Evolutionary conservation across 2,888 invertebrate genomes (phyloP), one percentile per base, ranked within the genome.

Genomic region (Smittia aterrima): DNA sequence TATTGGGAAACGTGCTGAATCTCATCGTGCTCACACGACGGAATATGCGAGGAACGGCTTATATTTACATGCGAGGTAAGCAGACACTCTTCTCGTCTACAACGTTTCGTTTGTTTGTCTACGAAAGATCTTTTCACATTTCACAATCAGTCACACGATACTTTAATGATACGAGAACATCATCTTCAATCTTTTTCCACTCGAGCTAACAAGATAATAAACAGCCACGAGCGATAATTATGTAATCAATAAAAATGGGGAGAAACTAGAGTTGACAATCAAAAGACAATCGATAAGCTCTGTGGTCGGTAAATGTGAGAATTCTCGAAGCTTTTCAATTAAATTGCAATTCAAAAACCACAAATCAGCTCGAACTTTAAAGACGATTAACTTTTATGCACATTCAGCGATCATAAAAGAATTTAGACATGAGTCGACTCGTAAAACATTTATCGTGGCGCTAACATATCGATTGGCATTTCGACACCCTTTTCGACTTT

Each of bases 1-100:
- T 93, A 78, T 84, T 91, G 74, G 92, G 92, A 58, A 92, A 93
- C 81, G 85, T 91, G 53, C 86, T 93, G 77, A 93, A 92, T 82
- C 84, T 93, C 77, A 85, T 92, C 77, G 92, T 93, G 20, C 85
- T 93, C 76, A 91, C 91, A 53, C 85, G 91, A 75, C 87, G 89
- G 76, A 90, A 91, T 78, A 89, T 92, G 87, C 87, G 90, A 77
- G 91, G 91, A 54, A 90, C 90, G 0, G 92, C 92, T 53, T 92
- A 92, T 81, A 88, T 91, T 80, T 92, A 91, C 82, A 90, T 90
- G 90, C 83, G 89, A 82, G 90, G 90, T 90, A 80, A 86, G 86
- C 82, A 13, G 1, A 66, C 62, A 7, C 16, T 62, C 32, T 32
- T 32, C n/a, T n/a, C n/a, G n/a, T n/a, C n/a, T n/a, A n/a, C n/a